phyloP scores from a whole-genome alignment of 1,140 invertebrate genomes.

The Capitella teleta region DNA sequence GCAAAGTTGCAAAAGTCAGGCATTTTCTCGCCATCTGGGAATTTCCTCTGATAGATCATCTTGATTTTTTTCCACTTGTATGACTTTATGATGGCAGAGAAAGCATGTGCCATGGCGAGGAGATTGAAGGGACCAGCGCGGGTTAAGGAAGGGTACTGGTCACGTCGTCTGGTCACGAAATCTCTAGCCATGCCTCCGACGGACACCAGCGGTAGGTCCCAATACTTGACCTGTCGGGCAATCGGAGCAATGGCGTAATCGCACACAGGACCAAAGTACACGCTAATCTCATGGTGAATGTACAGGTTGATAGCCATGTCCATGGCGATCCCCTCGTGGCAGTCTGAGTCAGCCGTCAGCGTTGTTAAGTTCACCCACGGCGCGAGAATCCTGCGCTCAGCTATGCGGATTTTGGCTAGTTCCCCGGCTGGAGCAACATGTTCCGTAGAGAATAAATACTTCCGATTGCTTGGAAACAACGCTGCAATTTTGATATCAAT shows the following conservation, averaged over 20 bases:
- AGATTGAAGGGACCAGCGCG: conserved; percentile 72
- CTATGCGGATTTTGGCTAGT: background rate
- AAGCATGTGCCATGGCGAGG: conserved; percentile 55
- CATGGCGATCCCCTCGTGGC: background rate
- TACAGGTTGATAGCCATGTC: conserved; percentile 22
- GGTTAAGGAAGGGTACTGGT: conserved; percentile 62
- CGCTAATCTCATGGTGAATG: conserved; percentile 46
- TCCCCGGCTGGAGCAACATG: conserved; percentile 7
- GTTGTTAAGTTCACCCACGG: too few relatives aligned
- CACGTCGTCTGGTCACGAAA: conserved; percentile 43
- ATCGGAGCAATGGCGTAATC: conserved; percentile 86
- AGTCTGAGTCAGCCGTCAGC: conserved; percentile 7
- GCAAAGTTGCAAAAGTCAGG: conserved; percentile 45
- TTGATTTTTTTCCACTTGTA: conserved; percentile 58
- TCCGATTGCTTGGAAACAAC: too few relatives aligned
- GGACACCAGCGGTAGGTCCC: conserved; percentile 79
- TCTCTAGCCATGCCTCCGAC: conserved; percentile 71
- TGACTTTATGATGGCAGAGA: conserved; percentile 52
- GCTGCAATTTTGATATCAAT: too few relatives aligned
- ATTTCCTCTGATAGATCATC: conserved; percentile 57
- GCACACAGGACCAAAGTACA: conserved; percentile 80
- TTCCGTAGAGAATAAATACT: too few relatives aligned
- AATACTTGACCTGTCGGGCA: conserved; percentile 68
- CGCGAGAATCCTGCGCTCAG: too few relatives aligned
- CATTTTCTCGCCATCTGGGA: conserved; percentile 32